phyloP scores from a whole-genome alignment of 1,140 invertebrate species.

The Drosophila sulfurigaster region DNA sequence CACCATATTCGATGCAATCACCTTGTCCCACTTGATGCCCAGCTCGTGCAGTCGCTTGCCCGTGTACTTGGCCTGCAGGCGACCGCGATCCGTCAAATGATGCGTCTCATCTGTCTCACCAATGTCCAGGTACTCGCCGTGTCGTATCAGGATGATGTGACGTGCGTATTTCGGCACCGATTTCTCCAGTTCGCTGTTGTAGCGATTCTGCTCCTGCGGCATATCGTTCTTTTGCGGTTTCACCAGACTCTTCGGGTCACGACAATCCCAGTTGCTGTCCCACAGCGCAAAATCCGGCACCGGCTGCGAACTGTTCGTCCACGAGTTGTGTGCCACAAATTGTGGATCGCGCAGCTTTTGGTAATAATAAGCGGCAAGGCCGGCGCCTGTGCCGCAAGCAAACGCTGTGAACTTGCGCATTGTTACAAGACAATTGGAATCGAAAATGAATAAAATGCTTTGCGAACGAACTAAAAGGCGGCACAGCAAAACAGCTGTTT shows the following conservation, averaged over 20 bases:
- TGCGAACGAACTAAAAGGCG: constrained; percentile 22
- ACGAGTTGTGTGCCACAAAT: constrained; percentile 85
- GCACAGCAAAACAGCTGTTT: constrained; percentile 40
- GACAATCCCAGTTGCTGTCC: constrained; percentile 95
- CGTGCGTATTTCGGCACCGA: constrained; percentile 90
- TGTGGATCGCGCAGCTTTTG: constrained; percentile 57
- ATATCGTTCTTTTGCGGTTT: constrained; percentile 86
- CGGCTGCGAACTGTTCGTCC: constrained; percentile 88
- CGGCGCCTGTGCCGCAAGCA: constrained; percentile 71
- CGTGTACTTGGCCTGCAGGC: constrained; percentile 92
- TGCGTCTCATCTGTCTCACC: constrained; percentile 91
- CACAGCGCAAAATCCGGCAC: constrained; percentile 88
- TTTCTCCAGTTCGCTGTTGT: constrained; percentile 88
- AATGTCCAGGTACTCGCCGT: constrained; percentile 95
- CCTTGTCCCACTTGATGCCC: constrained; percentile 90
- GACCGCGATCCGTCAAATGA: constrained; percentile 92
- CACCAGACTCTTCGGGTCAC: constrained; percentile 90
- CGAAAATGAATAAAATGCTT: not conserved
- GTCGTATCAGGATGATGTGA: constrained; percentile 95
- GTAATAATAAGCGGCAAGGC: constrained; percentile 70
- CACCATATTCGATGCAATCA: constrained; percentile 96
- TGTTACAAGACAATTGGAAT: not conserved
- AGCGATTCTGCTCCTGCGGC: constrained; percentile 88
- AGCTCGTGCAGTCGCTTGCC: constrained; percentile 91
- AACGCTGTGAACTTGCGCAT: constrained; percentile 74